phyloP scores from a whole-genome alignment of 2,113 vertebrate genomes.

The Carassius gibelio region DNA sequence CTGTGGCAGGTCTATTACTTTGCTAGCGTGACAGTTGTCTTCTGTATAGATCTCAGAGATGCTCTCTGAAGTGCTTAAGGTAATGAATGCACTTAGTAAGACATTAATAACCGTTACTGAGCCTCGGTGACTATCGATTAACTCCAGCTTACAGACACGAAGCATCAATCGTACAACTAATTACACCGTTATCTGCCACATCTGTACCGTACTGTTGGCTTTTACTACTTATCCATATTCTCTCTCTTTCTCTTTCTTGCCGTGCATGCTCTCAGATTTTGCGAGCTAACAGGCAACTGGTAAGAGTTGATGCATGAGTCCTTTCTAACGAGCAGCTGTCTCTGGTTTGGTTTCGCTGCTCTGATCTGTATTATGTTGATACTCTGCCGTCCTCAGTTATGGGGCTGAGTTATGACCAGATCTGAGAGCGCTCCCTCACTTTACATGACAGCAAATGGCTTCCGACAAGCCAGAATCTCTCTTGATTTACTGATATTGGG shows the following conservation, averaged over 20 bases:
- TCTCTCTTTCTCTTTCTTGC: slow-evolving; percentile 75
- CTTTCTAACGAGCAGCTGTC: slow-evolving; percentile 44
- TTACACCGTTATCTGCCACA: not conserved
- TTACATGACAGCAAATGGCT: slow-evolving; percentile 35
- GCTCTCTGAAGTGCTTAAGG: not conserved
- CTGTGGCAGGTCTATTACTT: not conserved
- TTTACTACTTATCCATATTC: slow-evolving; percentile 36
- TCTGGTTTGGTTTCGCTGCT: not conserved
- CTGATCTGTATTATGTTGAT: slow-evolving; percentile 16
- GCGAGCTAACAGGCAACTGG: slow-evolving; percentile 92
- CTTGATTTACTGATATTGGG: slow-evolving; percentile 6
- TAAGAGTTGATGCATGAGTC: slow-evolving; percentile 75
- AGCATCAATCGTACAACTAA: not conserved
- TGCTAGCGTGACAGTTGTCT: not conserved
- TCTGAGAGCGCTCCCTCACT: not conserved
- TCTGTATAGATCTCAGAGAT: not conserved
- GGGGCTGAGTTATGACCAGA: not conserved
- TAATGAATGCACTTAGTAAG: not conserved
- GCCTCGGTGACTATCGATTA: slow-evolving; percentile 25
- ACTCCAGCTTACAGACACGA: slow-evolving; percentile 20
- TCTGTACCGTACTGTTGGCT: slow-evolving; percentile 2
- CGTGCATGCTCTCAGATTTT: slow-evolving; percentile 90
- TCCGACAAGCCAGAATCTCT: slow-evolving; percentile 29
- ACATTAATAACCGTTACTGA: not conserved
- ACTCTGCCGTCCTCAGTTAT: slow-evolving; percentile 34